Conservation (phyloP, 2,113 vertebrate genomes). For the Chunga burmeisteri region DNA sequence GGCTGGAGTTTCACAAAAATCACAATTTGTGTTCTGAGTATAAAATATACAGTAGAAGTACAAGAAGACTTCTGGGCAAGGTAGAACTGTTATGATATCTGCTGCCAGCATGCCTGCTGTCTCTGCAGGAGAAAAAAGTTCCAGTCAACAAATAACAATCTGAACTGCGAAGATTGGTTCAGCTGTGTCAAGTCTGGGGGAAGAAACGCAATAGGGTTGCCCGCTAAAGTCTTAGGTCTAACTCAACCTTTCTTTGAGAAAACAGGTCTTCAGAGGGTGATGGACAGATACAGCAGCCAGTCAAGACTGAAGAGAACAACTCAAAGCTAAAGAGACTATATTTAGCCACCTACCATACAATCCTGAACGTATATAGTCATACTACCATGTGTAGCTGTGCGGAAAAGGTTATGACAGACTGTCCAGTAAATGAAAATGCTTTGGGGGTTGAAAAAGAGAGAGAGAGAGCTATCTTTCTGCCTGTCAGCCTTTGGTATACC, state of each 20-base stretch:
- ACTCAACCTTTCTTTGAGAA: not conserved
- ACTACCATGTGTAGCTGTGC: not conserved
- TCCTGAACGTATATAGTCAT: not conserved
- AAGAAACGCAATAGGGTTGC: not conserved
- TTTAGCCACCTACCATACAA: not conserved
- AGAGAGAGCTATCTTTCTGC: not conserved
- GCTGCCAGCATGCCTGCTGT: not conserved
- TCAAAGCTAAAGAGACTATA: not conserved
- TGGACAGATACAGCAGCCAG: not conserved
- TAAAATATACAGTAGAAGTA: not conserved
- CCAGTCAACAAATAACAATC: not conserved
- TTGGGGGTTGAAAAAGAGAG: not conserved
- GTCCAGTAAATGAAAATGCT: not conserved
- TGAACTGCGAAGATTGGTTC: not conserved
- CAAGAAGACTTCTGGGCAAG: not conserved
- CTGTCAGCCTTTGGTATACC: not conserved
- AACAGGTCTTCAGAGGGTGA: not conserved
- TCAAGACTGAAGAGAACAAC: not conserved
- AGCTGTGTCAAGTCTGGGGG: not conserved
- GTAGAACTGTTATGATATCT: not conserved
- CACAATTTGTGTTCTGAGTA: not conserved
- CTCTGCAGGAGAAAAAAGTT: not conserved
- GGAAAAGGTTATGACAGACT: not conserved
- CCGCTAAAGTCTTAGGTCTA: not conserved
- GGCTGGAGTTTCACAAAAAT: not conserved